Conservation (phyloP, 2,888 invertebrate genomes). For the Synergus itoensis region DNA sequence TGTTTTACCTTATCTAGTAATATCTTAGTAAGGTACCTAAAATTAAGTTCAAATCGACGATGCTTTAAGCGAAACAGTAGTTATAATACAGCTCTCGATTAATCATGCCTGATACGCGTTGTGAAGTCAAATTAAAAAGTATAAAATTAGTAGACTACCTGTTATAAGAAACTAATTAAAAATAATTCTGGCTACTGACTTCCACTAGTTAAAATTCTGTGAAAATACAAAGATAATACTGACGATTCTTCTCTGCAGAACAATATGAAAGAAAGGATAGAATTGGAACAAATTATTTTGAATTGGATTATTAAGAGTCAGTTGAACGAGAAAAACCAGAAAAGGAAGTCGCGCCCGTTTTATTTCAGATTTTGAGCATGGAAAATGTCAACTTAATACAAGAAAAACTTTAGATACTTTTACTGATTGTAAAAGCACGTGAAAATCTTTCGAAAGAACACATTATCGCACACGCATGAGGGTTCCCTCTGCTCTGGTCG, state of each 20-base stretch:
- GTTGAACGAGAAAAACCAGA: neutral
- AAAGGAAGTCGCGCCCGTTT: neutral
- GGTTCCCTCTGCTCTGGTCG: too few relatives aligned
- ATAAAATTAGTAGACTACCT: neutral
- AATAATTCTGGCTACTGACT: neutral
- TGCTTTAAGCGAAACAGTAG: neutral
- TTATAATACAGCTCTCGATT: slow-evolving; percentile 1
- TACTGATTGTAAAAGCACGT: neutral
- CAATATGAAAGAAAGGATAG: neutral
- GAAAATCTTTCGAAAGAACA: too few relatives aligned
- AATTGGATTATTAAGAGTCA: neutral
- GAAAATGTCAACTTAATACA: neutral
- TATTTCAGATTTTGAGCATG: neutral
- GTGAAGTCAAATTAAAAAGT: neutral
- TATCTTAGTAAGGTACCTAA: neutral
- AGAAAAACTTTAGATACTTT: neutral
- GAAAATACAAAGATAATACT: slow-evolving; percentile 22
- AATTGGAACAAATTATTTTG: neutral
- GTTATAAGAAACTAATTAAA: neutral
- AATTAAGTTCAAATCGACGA: neutral
- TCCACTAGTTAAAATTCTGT: neutral
- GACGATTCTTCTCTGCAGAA: neutral
- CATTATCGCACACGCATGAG: too few relatives aligned
- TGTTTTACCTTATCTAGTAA: neutral
- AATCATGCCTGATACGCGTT: neutral